Evolutionary conservation across 2,888 invertebrate species (phyloP), one percentile per base, ranked within the genome.

Genomic region (Thera britannica): DNA sequence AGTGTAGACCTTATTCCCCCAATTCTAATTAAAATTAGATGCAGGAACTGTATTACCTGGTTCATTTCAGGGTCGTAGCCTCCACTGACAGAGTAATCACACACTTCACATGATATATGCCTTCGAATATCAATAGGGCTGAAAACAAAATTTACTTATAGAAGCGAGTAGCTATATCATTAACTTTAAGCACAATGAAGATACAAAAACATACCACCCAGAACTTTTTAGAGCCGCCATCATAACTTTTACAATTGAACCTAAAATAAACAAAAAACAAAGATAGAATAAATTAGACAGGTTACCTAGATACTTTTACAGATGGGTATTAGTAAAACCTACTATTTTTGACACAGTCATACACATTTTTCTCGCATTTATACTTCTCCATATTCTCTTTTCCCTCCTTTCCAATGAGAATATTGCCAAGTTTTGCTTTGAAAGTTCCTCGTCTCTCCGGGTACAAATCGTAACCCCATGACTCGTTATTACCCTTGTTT

Each of bases 21-120:
- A 23, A 23, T n/a, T n/a, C n/a, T n/a, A 23, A 23, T 23, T 23
- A 23, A 23, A 23, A 23, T 23, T 23, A 23, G 23, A 23, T 1
- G 23, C 23, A 23, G 23, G 23, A 23, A 23, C 23, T 23, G 4
- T 11, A 52, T 73, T 79, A 91, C 92, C 85, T 98, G 98, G 90
- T 98, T 98, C 36, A 96, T 84, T 74, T 96, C 94, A 9, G 97
- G 96, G 92, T 98, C 98, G 88, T 97, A 99, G 12, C 99, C 99
- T 38, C 99, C 99, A 79, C 96, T 98, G 0, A 99, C 97, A 7
- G 95, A 94, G 9, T 94, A 89, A 80, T 96, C 96, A 90, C 99
- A 99, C 34, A 96, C 95, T 94, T 99, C 99, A 93, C 99, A 99
- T 0, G 97, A 96, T 75, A 99, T 96, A 83, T 99, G 98, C 68